Base-by-base conservation (phyloP, 92 coral and sea anemone species). In the Epizoanthus illoricatus region DNA sequence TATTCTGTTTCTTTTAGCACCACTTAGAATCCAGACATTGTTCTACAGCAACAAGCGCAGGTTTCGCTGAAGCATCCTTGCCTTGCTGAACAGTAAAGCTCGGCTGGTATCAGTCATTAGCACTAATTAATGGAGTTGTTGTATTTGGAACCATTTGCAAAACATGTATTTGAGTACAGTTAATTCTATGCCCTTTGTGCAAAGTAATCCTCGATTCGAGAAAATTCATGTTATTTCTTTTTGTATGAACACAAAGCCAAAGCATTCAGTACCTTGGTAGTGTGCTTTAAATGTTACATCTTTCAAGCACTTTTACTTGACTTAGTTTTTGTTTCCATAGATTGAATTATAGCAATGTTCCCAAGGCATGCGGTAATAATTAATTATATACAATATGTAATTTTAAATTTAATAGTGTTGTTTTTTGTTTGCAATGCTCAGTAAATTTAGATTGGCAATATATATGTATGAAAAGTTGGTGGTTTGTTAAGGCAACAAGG, bases 201-300 rank as follows among this genome's bases (percentile, higher is more conserved):
- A 42, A n/a, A 62, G 23, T 78, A 60, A 42, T 76, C 52, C 56
- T 7, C 49, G 71, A 63, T 17, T 59, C n/a, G 18, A 78, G 71
- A 78, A 78, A 10, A 62, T 64, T 43, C 70, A n/a, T 18, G 70
- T 78, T 58, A 16, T 63, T 78, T 57, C 82, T 58, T 61, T 63
- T 61, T 78, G 71, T 69, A 63, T 63, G 42, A 64, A 78, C 82
- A 78, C 23, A 28, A 28, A 0, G 36, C 2, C 36, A 28, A 28
- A 28, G 36, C 36, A 42, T 56, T 63, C 71, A 17, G 33, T 18
- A 43, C 5, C 71, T 23, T 63, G 58, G 63, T 19, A 63, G 39
- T 45, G 12, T 10, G 10, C 20, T 21, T 74, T 6, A 28, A 23
- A 13, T 4, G 64, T 21, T 70, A 62, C 56, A 62, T 78, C n/a